Percentiles rank a stretch among this genome's conserved stretches.
These are phyloP conservation scores for Neoitamus cyanurus DNA, from an alignment of 2,888 invertebrate species.

Conservation along the genomic window DNA sequence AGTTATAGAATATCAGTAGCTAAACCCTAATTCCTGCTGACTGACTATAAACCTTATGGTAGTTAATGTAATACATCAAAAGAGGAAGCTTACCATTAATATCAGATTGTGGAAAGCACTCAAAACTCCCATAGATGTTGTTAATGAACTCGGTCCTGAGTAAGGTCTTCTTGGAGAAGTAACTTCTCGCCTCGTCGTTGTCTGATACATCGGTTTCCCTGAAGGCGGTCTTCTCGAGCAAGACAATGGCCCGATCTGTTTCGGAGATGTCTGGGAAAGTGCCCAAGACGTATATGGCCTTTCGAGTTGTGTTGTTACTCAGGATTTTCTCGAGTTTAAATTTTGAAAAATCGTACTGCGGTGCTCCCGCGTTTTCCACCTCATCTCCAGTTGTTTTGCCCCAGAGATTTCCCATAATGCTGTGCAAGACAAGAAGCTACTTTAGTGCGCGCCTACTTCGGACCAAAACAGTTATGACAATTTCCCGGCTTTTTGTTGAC, in stretches of 20 bases:
- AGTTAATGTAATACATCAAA: no score
- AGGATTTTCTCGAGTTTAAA: constrained; percentile 77
- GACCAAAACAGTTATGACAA: not conserved
- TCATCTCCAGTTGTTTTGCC: not conserved
- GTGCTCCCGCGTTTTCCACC: constrained; percentile 35
- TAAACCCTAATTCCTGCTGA: no score
- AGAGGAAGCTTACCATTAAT: constrained; percentile 72
- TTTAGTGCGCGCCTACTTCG: not conserved
- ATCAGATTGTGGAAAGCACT: constrained; percentile 73
- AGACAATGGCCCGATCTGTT: constrained; percentile 74
- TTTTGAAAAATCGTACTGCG: constrained; percentile 69
- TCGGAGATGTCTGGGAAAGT: constrained; percentile 70
- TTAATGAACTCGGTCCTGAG: constrained; percentile 78
- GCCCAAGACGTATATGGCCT: constrained; percentile 78
- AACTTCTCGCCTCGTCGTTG: constrained; percentile 63
- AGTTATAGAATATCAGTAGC: no score
- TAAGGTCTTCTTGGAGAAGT: constrained; percentile 72
- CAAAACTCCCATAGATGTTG: constrained; percentile 87
- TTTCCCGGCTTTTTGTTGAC: not conserved
- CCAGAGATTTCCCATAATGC: not conserved
- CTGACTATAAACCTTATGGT: no score
- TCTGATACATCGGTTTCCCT: constrained; percentile 66
- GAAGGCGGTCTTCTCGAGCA: constrained; percentile 87
- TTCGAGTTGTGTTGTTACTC: constrained; percentile 77
- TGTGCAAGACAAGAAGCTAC: not conserved